Evolutionary conservation across 2,888 invertebrate species (phyloP).

Genomic region (Allophyes oxyacanthae): DNA sequence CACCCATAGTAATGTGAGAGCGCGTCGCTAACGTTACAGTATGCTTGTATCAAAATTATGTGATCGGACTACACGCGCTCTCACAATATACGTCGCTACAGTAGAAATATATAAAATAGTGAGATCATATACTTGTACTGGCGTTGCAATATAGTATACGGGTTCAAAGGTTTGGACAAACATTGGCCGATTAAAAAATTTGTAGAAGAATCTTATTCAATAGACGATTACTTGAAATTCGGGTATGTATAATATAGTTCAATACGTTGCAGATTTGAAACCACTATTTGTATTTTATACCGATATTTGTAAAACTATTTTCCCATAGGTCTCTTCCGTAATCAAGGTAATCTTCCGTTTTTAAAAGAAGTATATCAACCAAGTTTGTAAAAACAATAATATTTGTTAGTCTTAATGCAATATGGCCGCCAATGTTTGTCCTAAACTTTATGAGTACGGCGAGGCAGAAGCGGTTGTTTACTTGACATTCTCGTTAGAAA

Average conservation of each 20-base stretch:
- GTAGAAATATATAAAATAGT: slow-evolving; percentile 52
- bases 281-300: too few species aligned
- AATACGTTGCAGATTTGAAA: too few species aligned
- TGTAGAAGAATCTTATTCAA: neutral
- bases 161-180: slow-evolving; percentile 38
- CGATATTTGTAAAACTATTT: too few species aligned
- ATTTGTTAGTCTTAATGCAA: too few species aligned
- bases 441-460: slow-evolving; percentile 28
- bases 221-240: neutral
- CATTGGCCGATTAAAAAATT: slow-evolving; percentile 29
- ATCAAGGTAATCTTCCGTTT: neutral
- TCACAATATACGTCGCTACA: slow-evolving; percentile 23
- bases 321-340: too few species aligned
- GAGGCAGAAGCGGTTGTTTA: slow-evolving; percentile 65
- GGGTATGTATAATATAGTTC: neutral
- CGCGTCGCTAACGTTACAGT: slow-evolving; percentile 50
- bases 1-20: slow-evolving; percentile 1
- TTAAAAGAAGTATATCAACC: neutral
- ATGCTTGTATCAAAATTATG: slow-evolving; percentile 70
- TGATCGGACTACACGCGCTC: slow-evolving; percentile 16
- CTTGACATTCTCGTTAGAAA: slow-evolving; percentile 58
- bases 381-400: too few species aligned
- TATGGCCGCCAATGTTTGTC: slow-evolving; percentile 55
- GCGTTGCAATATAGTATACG: slow-evolving; percentile 67
- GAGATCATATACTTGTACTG: slow-evolving; percentile 68